Conservation (phyloP, 1,140 invertebrate species). For the Drosophila simulans region DNA sequence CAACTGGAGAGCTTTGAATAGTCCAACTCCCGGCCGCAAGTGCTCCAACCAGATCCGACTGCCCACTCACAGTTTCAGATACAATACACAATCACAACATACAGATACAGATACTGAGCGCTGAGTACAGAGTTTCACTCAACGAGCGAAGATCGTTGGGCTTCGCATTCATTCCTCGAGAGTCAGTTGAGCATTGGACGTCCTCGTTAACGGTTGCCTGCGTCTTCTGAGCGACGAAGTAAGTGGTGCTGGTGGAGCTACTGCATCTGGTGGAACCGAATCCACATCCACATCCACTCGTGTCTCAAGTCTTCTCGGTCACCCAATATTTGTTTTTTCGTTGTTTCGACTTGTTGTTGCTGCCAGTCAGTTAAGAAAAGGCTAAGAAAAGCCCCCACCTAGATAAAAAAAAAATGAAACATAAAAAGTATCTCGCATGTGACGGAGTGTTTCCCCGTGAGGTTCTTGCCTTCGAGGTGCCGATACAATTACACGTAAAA, state of each 20-base stretch:
- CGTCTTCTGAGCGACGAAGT: slow-evolving; percentile 73
- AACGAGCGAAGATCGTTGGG: slow-evolving; percentile 43
- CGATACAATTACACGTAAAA: slow-evolving; percentile 70
- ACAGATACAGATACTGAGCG: slow-evolving; percentile 34
- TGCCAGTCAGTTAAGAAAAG: slow-evolving; percentile 5
- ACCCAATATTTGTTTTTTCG: slow-evolving; percentile 37
- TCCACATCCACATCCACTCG: slow-evolving; percentile 20
- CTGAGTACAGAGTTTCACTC: slow-evolving; percentile 60
- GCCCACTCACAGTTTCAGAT: slow-evolving; percentile 9
- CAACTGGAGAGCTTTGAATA: slow-evolving; percentile 10
- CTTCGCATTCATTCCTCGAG: slow-evolving; percentile 60
- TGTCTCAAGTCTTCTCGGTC: slow-evolving; percentile 68
- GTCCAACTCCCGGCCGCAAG: slow-evolving; percentile 12
- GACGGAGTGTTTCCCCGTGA: slow-evolving; percentile 63
- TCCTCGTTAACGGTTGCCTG: slow-evolving; percentile 82
- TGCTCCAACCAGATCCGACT: slow-evolving; percentile 23
- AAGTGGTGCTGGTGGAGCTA: slow-evolving; percentile 59
- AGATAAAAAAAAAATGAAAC: slow-evolving; percentile 58
- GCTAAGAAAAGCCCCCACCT: slow-evolving; percentile 46
- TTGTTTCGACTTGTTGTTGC: background rate
- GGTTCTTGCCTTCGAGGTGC: slow-evolving; percentile 74
- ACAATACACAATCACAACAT: slow-evolving; percentile 1
- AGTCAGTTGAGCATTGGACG: slow-evolving; percentile 83
- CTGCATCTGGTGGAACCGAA: slow-evolving; percentile 18
- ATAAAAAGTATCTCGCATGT: slow-evolving; percentile 70